These are phyloP conservation scores for Tinea pellionella DNA, from an alignment of 2,888 invertebrate species.

Conservation along the genomic window DNA sequence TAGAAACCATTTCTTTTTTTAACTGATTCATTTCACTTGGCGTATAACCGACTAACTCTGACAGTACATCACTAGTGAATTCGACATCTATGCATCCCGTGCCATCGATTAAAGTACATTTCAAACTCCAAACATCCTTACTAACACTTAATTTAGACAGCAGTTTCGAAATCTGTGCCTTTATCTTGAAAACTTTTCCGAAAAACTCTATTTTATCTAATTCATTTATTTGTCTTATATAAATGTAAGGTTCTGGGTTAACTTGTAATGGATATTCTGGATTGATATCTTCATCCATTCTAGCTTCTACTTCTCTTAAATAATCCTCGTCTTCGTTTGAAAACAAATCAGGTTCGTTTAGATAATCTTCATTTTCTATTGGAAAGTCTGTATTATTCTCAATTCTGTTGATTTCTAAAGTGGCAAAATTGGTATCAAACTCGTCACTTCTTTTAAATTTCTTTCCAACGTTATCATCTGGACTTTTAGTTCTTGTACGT, in stretches of 20 bases:
- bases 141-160: constrained; percentile 65
- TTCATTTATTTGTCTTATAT: constrained; percentile 54
- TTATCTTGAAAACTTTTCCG: constrained; percentile 62
- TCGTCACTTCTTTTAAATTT: constrained; percentile 28
- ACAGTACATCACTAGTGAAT: constrained; percentile 67
- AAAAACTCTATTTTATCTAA: constrained; percentile 31
- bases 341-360: constrained; percentile 38
- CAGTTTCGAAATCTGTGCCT: constrained; percentile 66
- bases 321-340: constrained; percentile 46
- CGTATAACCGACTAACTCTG: constrained; percentile 57
- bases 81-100: constrained; percentile 65
- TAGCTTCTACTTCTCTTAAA: constrained; percentile 40
- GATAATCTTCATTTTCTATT: constrained; percentile 31
- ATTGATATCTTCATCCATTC: constrained; percentile 18
- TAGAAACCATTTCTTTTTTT: constrained; percentile 41
- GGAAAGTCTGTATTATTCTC: background rate
- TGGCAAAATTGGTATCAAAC: background rate
- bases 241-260: constrained; percentile 46
- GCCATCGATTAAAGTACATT: constrained; percentile 68
- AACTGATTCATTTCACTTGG: constrained; percentile 54
- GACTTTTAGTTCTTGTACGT: background rate
- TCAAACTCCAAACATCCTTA: constrained; percentile 65
- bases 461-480: constrained; percentile 34
- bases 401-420: too few species aligned
- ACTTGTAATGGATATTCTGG: constrained; percentile 20